Evolutionary conservation across 2,888 invertebrate species (phyloP), one percentile per base, ranked within the genome.

Genomic region (Drosophila testacea): DNA sequence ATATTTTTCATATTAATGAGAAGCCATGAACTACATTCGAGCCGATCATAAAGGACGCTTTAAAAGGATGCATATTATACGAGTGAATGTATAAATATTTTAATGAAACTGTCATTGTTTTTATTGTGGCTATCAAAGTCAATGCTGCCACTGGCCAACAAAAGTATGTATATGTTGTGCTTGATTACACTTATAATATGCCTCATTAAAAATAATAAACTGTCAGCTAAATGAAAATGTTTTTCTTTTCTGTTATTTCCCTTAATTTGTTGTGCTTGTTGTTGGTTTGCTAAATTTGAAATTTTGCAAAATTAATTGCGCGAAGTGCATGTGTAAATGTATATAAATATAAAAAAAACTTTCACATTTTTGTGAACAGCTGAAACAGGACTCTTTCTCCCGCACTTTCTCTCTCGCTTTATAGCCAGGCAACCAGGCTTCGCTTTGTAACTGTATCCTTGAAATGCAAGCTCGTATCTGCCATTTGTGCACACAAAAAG

Each of bases 161-260:
- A 60, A 57, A 30, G n/a, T 42, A 42, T 59, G 27, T 4, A n/a
- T 42, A 10, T 72, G 52, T 54, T 64, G 32, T 51, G 73, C 61
- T 65, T 76, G 78, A 76, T 76, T 76, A 66, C 73, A 77, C 65
- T 59, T 69, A 79, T 85, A 79, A 88, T 82, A 84, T 70, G 88
- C 83, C 85, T 83, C 83, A 83, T 83, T 83, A 88, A 83, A 83
- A 83, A 85, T 83, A 83, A 83, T 88, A 82, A 88, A 83, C 88
- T 88, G 88, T 85, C 83, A 82, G 79, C 30, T 32, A 75, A 73
- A 71, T 77, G 82, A 79, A 52, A 77, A 70, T 69, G 60, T 63
- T 64, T 62, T 66, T 41, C 44, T 59, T 68, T 51, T 50, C 30
- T 6, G 36, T 46, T 56, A 46, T 46, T 46, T 36, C 13, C 46